Evolutionary conservation across 2,888 invertebrate species (phyloP).

Genomic region (Marronus borbonicus): DNA sequence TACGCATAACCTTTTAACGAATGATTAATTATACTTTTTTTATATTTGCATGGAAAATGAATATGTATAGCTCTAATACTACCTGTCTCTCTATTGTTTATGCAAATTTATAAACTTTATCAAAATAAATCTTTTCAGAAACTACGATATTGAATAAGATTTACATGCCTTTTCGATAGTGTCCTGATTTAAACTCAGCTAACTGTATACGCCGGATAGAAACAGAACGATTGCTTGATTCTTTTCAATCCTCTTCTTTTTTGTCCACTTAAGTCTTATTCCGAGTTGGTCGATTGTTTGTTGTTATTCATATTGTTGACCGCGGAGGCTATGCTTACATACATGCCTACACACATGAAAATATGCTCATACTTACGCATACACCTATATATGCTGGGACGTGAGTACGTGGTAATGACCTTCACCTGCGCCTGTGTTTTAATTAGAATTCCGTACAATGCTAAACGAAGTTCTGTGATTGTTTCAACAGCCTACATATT

Average conservation of each 20-base stretch:
- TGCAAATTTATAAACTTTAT: no score
- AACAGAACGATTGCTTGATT: constrained; percentile 26
- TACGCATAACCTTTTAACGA: no score
- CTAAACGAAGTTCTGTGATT: constrained; percentile 16
- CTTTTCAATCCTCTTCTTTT: constrained; percentile 12
- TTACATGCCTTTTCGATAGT: no score
- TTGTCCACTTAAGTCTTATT: not conserved
- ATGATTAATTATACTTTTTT: no score
- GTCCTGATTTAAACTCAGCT: no score
- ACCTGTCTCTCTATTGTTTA: no score
- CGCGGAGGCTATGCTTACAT: constrained; percentile 9
- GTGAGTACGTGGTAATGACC: constrained; percentile 28
- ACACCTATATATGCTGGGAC: constrained; percentile 12
- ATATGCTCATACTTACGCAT: constrained; percentile 23
- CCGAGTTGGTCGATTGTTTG: constrained; percentile 20
- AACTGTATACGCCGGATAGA: not conserved
- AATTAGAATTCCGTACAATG: constrained; percentile 31
- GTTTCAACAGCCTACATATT: constrained; percentile 23
- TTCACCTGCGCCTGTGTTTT: constrained; percentile 31
- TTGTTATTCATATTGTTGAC: constrained; percentile 21
- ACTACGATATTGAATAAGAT: no score
- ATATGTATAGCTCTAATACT: no score
- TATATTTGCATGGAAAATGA: no score
- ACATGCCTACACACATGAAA: constrained; percentile 15
- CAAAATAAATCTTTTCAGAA: no score